Conservation (phyloP, 2,888 invertebrate genomes). For the Eupeodes luniger region DNA sequence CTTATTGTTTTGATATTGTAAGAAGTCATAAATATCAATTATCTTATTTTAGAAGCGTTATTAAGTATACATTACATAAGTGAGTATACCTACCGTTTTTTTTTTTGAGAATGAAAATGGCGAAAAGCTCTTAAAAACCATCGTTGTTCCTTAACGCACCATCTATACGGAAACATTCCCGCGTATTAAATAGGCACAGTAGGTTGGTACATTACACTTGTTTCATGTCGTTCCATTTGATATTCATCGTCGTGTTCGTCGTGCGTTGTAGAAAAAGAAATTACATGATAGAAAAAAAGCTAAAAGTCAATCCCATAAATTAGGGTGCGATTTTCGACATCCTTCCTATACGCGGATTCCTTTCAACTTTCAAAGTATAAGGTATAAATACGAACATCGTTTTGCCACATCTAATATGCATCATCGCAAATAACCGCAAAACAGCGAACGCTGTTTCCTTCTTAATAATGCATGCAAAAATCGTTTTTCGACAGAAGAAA, state of each 20-base stretch:
- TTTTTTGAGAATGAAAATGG: conserved; percentile 57
- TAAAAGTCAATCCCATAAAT: conserved; percentile 76
- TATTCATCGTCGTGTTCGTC: conserved; percentile 59
- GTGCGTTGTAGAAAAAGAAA: conserved; percentile 24
- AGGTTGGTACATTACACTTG: conserved; percentile 56
- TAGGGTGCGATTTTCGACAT: conserved; percentile 72
- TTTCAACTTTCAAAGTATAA: conserved; percentile 27
- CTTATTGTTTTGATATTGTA: conserved; percentile 38
- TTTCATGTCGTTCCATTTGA: conserved; percentile 66
- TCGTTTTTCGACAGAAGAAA: conserved; percentile 46
- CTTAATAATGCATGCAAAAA: conserved; percentile 75
- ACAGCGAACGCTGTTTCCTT: conserved; percentile 66
- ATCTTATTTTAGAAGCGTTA: conserved; percentile 64
- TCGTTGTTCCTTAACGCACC: conserved; percentile 59
- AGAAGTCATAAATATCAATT: conserved; percentile 71
- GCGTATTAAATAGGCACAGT: not conserved
- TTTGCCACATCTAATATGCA: conserved; percentile 72
- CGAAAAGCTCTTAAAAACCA: conserved; percentile 70
- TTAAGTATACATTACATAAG: conserved; percentile 68
- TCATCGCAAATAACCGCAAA: conserved; percentile 76
- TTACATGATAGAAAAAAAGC: conserved; percentile 67
- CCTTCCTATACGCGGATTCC: conserved; percentile 55
- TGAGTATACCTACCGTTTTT: conserved; percentile 37
- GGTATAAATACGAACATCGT: conserved; percentile 12
- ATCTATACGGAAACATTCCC: conserved; percentile 30